Evolutionary conservation across 2,797 vertebrate genomes (phyloP).

Genomic region (Galago senegalensis): DNA sequence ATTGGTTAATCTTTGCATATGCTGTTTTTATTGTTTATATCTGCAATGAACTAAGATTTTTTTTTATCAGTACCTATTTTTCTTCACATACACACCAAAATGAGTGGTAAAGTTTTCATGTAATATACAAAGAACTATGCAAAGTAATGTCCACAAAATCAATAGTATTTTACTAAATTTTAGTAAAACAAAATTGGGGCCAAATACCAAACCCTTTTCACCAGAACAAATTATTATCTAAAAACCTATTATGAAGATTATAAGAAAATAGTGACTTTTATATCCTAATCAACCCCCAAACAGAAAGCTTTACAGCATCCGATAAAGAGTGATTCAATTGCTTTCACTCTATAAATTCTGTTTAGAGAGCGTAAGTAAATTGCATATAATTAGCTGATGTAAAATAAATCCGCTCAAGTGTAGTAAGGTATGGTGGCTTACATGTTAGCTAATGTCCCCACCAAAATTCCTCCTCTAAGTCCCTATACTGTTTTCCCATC

Average conservation of each 20-base stretch:
- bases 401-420: not conserved
- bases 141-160: not conserved
- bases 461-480: not conserved
- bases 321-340: conserved; percentile 52
- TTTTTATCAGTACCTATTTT: conserved; percentile 58
- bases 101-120: not conserved
- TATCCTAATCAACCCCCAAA: conserved; percentile 64
- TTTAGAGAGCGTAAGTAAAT: not conserved
- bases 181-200: not conserved
- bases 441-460: not conserved
- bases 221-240: conserved; percentile 61
- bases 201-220: conserved; percentile 57
- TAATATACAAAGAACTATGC: not conserved
- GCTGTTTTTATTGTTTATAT: conserved; percentile 80
- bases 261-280: conserved; percentile 50
- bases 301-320: conserved; percentile 29
- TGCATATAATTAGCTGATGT: not conserved
- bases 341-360: not conserved
- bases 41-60: conserved; percentile 32
- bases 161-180: conserved; percentile 35
- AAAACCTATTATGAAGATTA: conserved; percentile 65
- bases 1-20: conserved; percentile 80
- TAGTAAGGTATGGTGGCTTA: not conserved
- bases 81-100: not conserved
- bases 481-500: not conserved